Percentiles rank a stretch among this genome's conserved stretches.
Evolutionary conservation across 2,113 vertebrate genomes (phyloP).

Genomic region (Sinocyclocheilus anophthalmus): DNA sequence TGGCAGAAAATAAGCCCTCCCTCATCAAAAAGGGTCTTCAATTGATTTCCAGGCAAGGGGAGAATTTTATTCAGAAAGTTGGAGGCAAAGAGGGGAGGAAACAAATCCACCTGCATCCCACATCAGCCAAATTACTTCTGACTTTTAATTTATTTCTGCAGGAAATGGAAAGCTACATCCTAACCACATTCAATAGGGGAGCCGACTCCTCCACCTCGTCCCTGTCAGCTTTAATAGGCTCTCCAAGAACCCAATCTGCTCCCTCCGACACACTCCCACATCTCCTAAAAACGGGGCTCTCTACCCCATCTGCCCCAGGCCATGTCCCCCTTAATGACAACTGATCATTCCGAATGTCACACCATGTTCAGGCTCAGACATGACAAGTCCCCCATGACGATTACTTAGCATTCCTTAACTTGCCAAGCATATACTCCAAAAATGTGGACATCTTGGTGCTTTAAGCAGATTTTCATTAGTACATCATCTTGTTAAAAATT

Average conservation of each 20-base stretch:
- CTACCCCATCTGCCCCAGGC: constrained; percentile 74
- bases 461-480: constrained; percentile 3
- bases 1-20: constrained; percentile 89
- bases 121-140: constrained; percentile 99
- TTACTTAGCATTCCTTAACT: not conserved
- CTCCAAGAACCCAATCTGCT: constrained; percentile 90
- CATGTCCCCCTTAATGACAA: constrained; percentile 85
- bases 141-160: constrained; percentile 99
- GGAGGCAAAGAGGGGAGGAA: constrained; percentile 51
- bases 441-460: not conserved
- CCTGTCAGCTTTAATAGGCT: constrained; percentile 96
- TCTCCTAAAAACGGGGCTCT: constrained; percentile 75
- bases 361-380: constrained; percentile 32
- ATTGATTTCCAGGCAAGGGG: constrained; percentile 87
- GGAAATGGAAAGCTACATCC: constrained; percentile 98
- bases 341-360: constrained; percentile 69
- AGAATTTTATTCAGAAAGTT: constrained; percentile 81
- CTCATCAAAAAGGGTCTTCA: constrained; percentile 87
- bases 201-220: constrained; percentile 80
- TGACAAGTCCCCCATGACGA: not conserved
- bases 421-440: not conserved
- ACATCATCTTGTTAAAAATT: not conserved
- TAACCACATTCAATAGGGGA: constrained; percentile 95
- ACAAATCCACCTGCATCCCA: constrained; percentile 84
- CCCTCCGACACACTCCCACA: constrained; percentile 82